phyloP scores from a whole-genome alignment of 2,888 invertebrate species.

The Ophion costatus region DNA sequence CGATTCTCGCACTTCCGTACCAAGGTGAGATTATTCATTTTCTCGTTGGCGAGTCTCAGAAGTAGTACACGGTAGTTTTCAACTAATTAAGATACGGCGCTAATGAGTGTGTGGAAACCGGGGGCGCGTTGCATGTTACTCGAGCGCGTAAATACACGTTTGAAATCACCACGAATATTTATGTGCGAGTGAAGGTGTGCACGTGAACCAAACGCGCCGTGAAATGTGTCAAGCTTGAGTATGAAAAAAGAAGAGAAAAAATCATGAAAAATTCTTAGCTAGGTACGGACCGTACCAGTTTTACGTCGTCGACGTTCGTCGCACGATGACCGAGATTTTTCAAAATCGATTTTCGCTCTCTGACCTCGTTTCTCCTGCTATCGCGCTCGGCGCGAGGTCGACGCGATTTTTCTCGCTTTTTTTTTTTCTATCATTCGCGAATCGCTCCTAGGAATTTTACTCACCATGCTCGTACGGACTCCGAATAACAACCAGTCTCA shows the following conservation, averaged over 20 bases:
- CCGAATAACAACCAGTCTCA: slow-evolving; percentile 81
- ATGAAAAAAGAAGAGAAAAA: slow-evolving; percentile 26
- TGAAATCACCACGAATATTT: not conserved
- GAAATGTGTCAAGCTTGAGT: slow-evolving; percentile 47
- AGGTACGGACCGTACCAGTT: slow-evolving; percentile 3
- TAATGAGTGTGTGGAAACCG: slow-evolving; percentile 70
- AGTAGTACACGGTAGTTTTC: slow-evolving; percentile 64
- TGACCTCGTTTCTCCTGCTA: slow-evolving; percentile 23
- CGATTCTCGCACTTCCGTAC: not conserved
- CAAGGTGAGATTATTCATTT: slow-evolving; percentile 3
- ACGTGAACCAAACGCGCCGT: slow-evolving; percentile 16
- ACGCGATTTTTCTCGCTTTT: not conserved
- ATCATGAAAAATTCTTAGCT: slow-evolving; percentile 32
- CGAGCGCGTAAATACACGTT: slow-evolving; percentile 10
- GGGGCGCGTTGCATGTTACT: slow-evolving; percentile 9
- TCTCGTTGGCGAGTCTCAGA: slow-evolving; percentile 15
- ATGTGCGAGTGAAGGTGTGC: not conserved
- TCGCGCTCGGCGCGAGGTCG: not conserved
- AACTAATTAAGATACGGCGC: slow-evolving; percentile 75
- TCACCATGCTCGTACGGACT: slow-evolving; percentile 82
- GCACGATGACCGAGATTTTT: slow-evolving; percentile 54
- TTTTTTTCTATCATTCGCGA: not conserved
- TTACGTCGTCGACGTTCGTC: not conserved
- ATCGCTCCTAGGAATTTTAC: slow-evolving; percentile 60
- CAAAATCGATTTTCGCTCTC: slow-evolving; percentile 42